These are phyloP conservation scores for human (Homo sapiens) DNA, from an alignment of 2,113 vertebrate species.

Conservation along the genomic window GRCh38 chr4:140633001-140633500, in stretches of 20 bases:
- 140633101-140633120: not conserved
- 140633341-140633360: not conserved
- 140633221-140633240: not conserved
- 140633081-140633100: not conserved
- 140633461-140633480: fast-evolving
- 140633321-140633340: not conserved
- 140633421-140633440: fast-evolving
- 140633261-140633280: not conserved
- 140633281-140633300: not conserved
- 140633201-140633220: not conserved
- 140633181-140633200: not conserved
- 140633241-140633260: not conserved
- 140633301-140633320: not conserved
- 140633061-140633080: not conserved
- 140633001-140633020: not conserved
- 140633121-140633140: not conserved
- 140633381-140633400: fast-evolving
- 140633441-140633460: fast-evolving
- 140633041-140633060: not conserved
- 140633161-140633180: not conserved
- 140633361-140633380: not conserved
- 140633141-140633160: not conserved
- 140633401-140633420: fast-evolving
- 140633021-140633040: not conserved
- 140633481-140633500: not conserved